Base-by-base conservation (phyloP, 2,888 invertebrate species). In the Cantharis rustica region DNA sequence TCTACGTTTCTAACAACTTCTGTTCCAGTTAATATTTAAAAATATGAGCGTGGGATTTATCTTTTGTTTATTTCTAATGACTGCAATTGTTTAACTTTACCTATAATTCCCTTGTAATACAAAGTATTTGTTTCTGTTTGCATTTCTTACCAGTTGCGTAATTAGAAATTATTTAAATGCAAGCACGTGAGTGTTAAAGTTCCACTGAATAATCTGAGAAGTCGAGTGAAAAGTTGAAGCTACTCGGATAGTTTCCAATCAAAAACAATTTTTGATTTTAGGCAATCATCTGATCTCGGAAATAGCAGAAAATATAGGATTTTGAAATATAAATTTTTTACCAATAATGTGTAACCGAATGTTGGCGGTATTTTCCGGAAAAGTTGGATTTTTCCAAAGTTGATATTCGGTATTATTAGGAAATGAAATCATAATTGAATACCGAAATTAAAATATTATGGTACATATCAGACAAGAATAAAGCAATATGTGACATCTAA, bases 401-500 rank as follows among this genome's bases (percentile, higher is more conserved):
- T 47, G n/a, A 47, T 47, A n/a, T 47, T 47, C 47, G n/a, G n/a
- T 7, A 47, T 47, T n/a, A 47, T 47, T 47, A 47, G 47, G 47
- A 47, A 47, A 47, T 47, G 47, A 47, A 47, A 47, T 47, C 47
- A 47, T 47, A 47, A 47, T 47, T 47, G 47, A 47, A 47, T 47
- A n/a, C 47, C 47, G 47, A 47, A 47, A 47, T 47, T 47, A n/a
- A 47, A 47, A 47, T 47, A n/a, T 47, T n/a, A 47, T 47, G n/a
- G 47, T 47, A 47, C 20, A 31, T 70, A 72, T 72, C 69, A 31
- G 75, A 76, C 64, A 76, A 76, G 66, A 76, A 77, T 72, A 77
- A 77, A 76, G 73, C 73, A 73, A 73, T 73, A 69, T 70, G 72
- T 80, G 82, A 81, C 81, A 80, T 82, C 82, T 83, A 83, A 83